These are phyloP conservation scores for Hoplodrina blanda DNA, from an alignment of 2,888 invertebrate species.

Conservation along the genomic window DNA sequence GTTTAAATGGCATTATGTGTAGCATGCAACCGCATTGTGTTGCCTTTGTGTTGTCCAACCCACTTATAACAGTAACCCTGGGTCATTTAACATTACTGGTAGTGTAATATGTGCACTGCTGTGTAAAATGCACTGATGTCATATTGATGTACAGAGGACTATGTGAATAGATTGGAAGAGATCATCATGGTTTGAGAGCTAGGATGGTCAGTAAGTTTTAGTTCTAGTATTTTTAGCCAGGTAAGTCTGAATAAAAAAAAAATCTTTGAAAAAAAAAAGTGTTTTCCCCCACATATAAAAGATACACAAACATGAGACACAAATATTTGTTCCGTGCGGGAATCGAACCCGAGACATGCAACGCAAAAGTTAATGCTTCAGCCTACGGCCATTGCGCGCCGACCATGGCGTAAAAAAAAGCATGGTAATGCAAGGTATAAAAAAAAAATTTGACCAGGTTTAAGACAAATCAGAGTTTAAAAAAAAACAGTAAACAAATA, in stretches of 20 bases:
- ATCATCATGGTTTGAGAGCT: constrained; percentile 10
- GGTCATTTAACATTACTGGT: constrained; percentile 28
- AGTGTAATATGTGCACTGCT: constrained; percentile 26
- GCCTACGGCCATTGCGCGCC: too few species aligned
- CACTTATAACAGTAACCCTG: constrained; percentile 70
- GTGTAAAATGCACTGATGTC: constrained; percentile 31
- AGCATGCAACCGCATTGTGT: constrained; percentile 57
- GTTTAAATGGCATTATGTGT: constrained; percentile 50
- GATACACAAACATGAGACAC: neutral
- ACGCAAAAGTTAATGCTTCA: too few species aligned
- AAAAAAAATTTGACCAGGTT: too few species aligned
- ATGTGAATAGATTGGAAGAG: constrained; percentile 8
- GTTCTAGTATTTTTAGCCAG: constrained; percentile 1
- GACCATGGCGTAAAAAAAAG: too few species aligned
- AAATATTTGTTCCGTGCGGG: neutral
- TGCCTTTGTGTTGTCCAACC: constrained; percentile 80
- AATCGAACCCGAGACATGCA: too few species aligned
- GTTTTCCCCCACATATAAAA: too few species aligned
- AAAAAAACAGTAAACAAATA: too few species aligned
- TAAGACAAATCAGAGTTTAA: too few species aligned
- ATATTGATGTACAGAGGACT: neutral
- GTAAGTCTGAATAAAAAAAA: constrained; percentile 27
- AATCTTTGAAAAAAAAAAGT: too few species aligned
- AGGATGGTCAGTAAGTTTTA: constrained; percentile 23
- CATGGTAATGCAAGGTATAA: too few species aligned